Base-by-base conservation (phyloP, 1,140 invertebrate genomes). In the Andricus grossulariae region DNA sequence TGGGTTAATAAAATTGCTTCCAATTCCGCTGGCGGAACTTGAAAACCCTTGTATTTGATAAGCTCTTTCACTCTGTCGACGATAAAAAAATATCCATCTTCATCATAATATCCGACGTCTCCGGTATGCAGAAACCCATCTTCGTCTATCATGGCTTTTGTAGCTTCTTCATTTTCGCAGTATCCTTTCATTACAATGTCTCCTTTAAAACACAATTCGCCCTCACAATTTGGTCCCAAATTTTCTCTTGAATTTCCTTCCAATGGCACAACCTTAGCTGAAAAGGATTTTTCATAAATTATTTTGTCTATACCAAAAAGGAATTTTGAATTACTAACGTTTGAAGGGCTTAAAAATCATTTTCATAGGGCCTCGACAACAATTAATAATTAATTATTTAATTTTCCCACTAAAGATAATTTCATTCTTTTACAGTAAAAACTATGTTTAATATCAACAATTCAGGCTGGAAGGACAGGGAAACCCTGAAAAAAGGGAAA, bases 21-120 rank as follows among this genome's bases (percentile, higher is more conserved):
- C n/a, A n/a, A n/a, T n/a, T n/a, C n/a, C n/a, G n/a, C n/a, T n/a
- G n/a, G n/a, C n/a, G n/a, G n/a, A n/a, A n/a, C n/a, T n/a, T n/a
- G n/a, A 57, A 25, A 25, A 10, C 57, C 57, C 25, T 60, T 60
- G 13, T 60, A 60, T 60, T 60, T 60, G 5, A 60, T 60, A 6
- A 60, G 57, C 12, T 60, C 57, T 21, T 60, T 60, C 25, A 60
- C 57, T 60, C 57, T 25, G 13, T 60, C 57, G 21, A 60, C 57
- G 12, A 60, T 60, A 6, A 25, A 60, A 60, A 60, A 60, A 32
- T 32, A 60, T 60, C 57, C 57, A 15, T 60, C 57, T 25, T 60
- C 21, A 7, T 60, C 25, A 13, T 55, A 55, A 19, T 52, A 52
- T 52, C 50, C 50, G 39, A 52, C 50, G n/a, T 73, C 21, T 19